Percentiles rank a stretch among this genome's conserved stretches.
Conservation (phyloP, 2,888 invertebrate species). For the Cantharis rufa region DNA sequence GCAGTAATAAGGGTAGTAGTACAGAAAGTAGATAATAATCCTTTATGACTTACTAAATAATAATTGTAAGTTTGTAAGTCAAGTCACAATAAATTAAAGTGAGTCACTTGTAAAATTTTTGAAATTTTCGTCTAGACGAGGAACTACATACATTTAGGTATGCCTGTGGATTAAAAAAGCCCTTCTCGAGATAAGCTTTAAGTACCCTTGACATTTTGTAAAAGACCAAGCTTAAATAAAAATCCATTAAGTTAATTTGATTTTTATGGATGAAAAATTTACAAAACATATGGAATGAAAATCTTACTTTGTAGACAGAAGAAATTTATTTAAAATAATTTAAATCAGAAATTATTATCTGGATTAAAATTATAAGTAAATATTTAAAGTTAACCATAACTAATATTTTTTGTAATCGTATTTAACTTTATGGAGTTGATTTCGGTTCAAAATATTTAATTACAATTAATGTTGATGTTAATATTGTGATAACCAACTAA, state of each 20-base stretch:
- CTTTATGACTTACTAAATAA: no score
- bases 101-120: neutral
- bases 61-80: neutral
- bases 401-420: no score
- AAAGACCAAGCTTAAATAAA: neutral
- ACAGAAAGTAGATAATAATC: no score
- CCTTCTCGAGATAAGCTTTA: neutral
- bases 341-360: neutral
- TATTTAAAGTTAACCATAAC: neutral
- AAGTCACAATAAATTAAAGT: neutral
- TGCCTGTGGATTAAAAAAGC: neutral
- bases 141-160: neutral
- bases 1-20: no score
- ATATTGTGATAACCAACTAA: no score
- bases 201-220: neutral
- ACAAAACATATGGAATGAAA: neutral
- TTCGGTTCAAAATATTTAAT: neutral
- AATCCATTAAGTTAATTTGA: neutral
- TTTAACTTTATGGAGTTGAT: neutral
- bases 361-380: neutral
- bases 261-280: neutral
- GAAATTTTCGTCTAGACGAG: neutral
- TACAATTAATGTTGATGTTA: no score
- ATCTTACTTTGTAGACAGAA: neutral
- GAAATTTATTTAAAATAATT: neutral